Conservation (phyloP, 2,888 invertebrate species). For the Metallyticus violacea region DNA sequence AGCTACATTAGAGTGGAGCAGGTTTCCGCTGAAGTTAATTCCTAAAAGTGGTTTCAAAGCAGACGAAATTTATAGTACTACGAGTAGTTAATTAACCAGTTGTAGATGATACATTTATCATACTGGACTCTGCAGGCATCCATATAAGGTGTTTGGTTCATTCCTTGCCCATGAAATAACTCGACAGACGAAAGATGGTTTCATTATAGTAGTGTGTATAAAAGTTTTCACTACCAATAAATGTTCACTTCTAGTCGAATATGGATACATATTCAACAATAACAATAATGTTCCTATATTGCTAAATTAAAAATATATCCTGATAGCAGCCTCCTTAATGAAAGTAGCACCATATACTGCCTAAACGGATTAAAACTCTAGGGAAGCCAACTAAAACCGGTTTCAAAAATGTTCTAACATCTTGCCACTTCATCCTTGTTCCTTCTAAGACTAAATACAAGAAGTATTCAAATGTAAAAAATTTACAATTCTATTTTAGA, state of each 20-base stretch:
- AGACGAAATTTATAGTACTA: background rate
- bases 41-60: background rate
- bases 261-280: background rate
- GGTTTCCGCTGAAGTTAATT: background rate
- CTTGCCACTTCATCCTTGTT: too few species aligned
- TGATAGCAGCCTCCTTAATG: too few species aligned
- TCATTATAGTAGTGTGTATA: background rate
- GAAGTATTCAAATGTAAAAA: too few species aligned
- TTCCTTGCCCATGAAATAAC: background rate
- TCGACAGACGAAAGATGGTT: background rate
- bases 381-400: too few species aligned
- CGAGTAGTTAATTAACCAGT: background rate
- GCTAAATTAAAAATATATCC: too few species aligned
- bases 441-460: too few species aligned
- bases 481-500: too few species aligned
- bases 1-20: too few species aligned
- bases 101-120: background rate
- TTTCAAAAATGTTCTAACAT: too few species aligned
- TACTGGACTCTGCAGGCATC: background rate
- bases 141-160: background rate
- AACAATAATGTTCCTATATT: too few species aligned
- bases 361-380: too few species aligned
- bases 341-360: too few species aligned
- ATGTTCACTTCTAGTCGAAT: background rate
- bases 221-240: background rate